phyloP scores from a whole-genome alignment of 2,888 invertebrate genomes.

The Mesochorus sp. region DNA sequence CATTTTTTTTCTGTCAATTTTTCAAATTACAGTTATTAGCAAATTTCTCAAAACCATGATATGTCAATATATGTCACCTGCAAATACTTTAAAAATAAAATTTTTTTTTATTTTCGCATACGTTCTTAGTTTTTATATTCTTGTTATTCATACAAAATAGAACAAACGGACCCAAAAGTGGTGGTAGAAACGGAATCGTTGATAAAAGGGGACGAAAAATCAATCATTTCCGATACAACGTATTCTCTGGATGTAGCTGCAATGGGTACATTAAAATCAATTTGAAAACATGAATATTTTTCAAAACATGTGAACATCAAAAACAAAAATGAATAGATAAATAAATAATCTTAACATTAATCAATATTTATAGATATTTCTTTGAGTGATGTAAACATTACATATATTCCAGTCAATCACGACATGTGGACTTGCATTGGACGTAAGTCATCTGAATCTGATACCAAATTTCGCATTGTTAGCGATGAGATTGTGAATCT shows the following conservation, averaged over 20 bases:
- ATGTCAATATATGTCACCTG: too few relatives aligned
- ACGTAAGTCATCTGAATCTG: not conserved
- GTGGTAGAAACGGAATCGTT: not conserved
- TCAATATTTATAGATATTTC: conserved; percentile 1
- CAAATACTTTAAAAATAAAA: too few relatives aligned
- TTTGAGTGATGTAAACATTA: not conserved
- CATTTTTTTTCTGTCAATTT: too few relatives aligned
- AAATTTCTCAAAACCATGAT: too few relatives aligned
- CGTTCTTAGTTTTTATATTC: too few relatives aligned
- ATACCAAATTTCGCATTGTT: not conserved
- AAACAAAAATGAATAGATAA: not conserved
- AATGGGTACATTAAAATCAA: not conserved
- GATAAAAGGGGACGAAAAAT: not conserved
- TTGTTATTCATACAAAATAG: too few relatives aligned
- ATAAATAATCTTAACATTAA: not conserved
- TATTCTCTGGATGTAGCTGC: not conserved
- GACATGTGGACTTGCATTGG: not conserved
- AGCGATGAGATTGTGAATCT: not conserved
- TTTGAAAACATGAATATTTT: not conserved
- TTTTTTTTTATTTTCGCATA: too few relatives aligned
- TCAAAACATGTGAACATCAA: not conserved
- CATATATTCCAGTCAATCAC: not conserved
- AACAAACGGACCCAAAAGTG: not conserved
- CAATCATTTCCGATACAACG: not conserved
- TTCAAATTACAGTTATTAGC: too few relatives aligned